These are phyloP conservation scores for Gasteruption jaculator DNA, from an alignment of 2,888 invertebrate species.

Conservation along the genomic window DNA sequence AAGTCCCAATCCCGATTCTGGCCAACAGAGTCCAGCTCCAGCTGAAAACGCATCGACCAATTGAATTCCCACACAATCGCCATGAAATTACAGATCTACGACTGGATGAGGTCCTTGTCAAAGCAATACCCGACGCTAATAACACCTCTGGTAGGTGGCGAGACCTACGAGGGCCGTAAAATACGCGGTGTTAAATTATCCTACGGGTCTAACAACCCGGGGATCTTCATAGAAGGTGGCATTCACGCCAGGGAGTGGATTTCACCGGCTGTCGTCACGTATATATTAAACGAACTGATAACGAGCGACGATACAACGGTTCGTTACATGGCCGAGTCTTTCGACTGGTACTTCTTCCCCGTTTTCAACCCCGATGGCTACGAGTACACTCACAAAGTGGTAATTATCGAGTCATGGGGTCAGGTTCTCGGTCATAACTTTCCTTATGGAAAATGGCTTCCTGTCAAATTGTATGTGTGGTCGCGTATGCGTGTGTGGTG, in stretches of 20 bases:
- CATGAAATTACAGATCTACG: constrained; percentile 39
- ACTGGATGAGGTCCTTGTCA: constrained; percentile 56
- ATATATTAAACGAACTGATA: constrained; percentile 61
- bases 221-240: constrained; percentile 60
- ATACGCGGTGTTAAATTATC: constrained; percentile 59
- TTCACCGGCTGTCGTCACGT: constrained; percentile 63
- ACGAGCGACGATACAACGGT: constrained; percentile 56
- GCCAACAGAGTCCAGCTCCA: too few relatives aligned
- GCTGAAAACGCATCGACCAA: too few relatives aligned
- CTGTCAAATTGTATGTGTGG: too few relatives aligned
- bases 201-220: constrained; percentile 53
- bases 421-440: too few relatives aligned
- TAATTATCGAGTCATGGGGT: too few relatives aligned
- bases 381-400: constrained; percentile 61
- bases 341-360: constrained; percentile 74
- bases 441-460: too few relatives aligned
- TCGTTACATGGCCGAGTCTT: constrained; percentile 54
- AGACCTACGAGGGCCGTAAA: constrained; percentile 59
- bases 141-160: constrained; percentile 49
- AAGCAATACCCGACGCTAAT: constrained; percentile 51
- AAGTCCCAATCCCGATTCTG: too few relatives aligned
- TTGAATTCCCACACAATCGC: too few relatives aligned
- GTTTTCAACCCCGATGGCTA: constrained; percentile 76
- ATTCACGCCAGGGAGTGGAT: constrained; percentile 78
- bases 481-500: too few relatives aligned